phyloP scores from a whole-genome alignment of 2,113 vertebrate genomes.

The Callospermophilus lateralis region DNA sequence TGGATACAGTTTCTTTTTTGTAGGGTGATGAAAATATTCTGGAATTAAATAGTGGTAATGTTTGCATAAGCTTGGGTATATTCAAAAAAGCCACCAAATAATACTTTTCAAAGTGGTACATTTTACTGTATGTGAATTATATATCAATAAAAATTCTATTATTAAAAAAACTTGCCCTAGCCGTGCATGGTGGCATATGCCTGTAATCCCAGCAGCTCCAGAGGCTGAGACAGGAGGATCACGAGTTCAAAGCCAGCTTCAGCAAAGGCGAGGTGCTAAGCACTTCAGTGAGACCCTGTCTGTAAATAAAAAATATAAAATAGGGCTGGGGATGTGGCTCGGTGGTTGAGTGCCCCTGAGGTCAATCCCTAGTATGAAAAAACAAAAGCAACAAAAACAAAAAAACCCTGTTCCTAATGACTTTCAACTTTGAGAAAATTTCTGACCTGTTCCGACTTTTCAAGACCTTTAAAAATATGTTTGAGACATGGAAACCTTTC shows the following conservation, averaged over 20 bases:
- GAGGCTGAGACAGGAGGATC: too few relatives aligned
- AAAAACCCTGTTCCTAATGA: neutral
- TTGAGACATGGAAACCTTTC: neutral
- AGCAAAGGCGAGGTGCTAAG: too few relatives aligned
- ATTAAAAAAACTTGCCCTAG: neutral
- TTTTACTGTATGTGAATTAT: neutral
- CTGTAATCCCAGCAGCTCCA: too few relatives aligned
- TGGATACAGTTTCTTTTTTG: neutral
- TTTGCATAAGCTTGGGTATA: neutral
- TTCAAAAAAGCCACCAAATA: neutral
- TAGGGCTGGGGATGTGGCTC: too few relatives aligned
- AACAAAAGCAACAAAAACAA: neutral
- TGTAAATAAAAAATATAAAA: too few relatives aligned
- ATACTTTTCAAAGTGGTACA: neutral
- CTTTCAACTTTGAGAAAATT: slow-evolving; percentile 21
- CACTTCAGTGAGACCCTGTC: too few relatives aligned
- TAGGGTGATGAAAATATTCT: neutral
- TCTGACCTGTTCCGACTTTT: neutral
- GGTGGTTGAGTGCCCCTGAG: too few relatives aligned
- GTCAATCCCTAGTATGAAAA: too few relatives aligned
- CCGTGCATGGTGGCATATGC: too few relatives aligned
- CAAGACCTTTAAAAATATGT: neutral
- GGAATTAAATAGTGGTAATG: neutral
- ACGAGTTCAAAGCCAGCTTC: too few relatives aligned
- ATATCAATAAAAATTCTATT: slow-evolving; percentile 2